phyloP scores from a whole-genome alignment of 2,888 invertebrate genomes.

The Meganola albula region DNA sequence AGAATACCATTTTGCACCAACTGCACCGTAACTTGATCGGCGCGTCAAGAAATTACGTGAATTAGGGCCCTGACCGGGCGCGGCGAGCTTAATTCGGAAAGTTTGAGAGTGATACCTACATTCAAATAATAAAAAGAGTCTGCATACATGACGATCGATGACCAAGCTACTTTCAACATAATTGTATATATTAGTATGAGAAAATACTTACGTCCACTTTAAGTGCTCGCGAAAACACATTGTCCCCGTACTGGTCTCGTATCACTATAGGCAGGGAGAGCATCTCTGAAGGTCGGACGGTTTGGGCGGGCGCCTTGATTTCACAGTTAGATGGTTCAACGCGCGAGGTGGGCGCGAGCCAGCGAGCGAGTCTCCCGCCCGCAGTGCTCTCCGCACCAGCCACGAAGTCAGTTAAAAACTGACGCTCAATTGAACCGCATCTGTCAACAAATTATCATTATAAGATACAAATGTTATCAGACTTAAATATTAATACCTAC shows the following conservation, averaged over 20 bases:
- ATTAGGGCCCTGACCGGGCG: no score
- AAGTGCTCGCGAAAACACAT: slow-evolving; percentile 89
- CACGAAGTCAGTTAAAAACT: slow-evolving; percentile 95
- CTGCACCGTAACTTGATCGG: no score
- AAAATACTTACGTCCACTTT: slow-evolving; percentile 81
- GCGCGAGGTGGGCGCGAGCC: slow-evolving; percentile 95
- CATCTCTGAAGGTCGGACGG: slow-evolving; percentile 81
- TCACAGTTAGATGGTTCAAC: slow-evolving; percentile 94
- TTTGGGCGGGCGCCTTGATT: slow-evolving; percentile 83
- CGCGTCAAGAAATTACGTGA: no score
- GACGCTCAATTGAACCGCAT: slow-evolving; percentile 92
- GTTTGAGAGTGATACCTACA: no score
- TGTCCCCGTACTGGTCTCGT: slow-evolving; percentile 94
- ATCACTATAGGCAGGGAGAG: slow-evolving; percentile 82
- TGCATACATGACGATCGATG: no score
- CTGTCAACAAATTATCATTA: slow-evolving; percentile 72
- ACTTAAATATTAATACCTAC: no score
- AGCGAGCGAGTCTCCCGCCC: slow-evolving; percentile 94
- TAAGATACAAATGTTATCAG: no score
- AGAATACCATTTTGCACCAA: no score
- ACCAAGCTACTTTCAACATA: no score
- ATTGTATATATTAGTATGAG: not conserved
- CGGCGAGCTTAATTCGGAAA: no score
- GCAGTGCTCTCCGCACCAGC: slow-evolving; percentile 89
- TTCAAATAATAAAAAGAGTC: no score